Base-by-base conservation (phyloP, 2,888 invertebrate genomes). In the Synanthedon myopaeformis region DNA sequence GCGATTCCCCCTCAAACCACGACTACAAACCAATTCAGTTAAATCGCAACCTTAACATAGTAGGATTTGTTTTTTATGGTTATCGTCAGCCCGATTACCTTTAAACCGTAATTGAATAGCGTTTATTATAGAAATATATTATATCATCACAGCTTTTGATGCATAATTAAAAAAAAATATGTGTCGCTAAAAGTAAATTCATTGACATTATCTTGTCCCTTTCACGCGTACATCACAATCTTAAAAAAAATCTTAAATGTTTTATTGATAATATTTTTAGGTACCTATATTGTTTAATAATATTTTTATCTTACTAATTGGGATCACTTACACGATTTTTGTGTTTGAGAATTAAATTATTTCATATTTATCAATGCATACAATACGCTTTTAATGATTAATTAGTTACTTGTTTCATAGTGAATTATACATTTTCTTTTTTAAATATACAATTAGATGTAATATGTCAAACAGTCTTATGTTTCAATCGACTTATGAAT, bases 21-120 rank as follows among this genome's bases (percentile, higher is more conserved):
- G 55, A 35, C 35, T 2, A 74, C 80, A 59, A 85, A 87, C 64
- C 82, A 86, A 61, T 87, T 87, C 74, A 87, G 85, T 73, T 87
- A 87, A 84, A 73, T 69, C 58, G 55, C 49, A 49, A 12, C 49
- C 23, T 49, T 12, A 19, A 49, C 3, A 19, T 49, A 49, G 13
- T 45, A 13, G 45, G 45, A 45, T 45, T 45, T 13, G 6, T 45
- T 45, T 45, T 45, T 13, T 35, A 35, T 35, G 35, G 35, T 35
- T 35, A 35, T 45, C 45, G 45, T 13, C n/a, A 45, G 14, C 23
- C 49, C 23, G 49, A 19, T 49, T 49, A 17, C 49, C 45, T 49
- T 49, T 6, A 5, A 6, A 49, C 19, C 19, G 10, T 49, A 17
- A 14, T 17, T 3, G 3, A 12, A 45, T 13, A 42, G 23, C 23